These are phyloP conservation scores for Ectropis grisescens DNA, from an alignment of 1,140 invertebrate species.

Conservation along the genomic window DNA sequence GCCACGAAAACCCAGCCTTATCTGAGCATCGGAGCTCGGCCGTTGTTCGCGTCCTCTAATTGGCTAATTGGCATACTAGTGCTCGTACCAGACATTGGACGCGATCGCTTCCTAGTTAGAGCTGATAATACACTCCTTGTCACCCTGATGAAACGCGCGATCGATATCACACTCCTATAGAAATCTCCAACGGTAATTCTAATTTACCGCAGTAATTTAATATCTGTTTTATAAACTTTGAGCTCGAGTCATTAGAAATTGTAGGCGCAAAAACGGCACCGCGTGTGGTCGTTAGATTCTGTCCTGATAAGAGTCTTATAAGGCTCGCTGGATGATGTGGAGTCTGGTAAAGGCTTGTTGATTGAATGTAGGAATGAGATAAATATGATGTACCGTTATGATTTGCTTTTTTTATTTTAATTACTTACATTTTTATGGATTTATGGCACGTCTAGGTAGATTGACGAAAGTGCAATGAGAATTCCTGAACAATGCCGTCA, in stretches of 20 bases:
- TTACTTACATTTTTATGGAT: background rate
- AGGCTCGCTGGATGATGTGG: background rate
- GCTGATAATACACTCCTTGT: conserved; percentile 41
- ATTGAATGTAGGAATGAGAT: background rate
- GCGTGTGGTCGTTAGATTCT: conserved; percentile 17
- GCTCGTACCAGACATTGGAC: conserved; percentile 42
- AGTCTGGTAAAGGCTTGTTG: background rate
- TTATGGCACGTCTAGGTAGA: background rate
- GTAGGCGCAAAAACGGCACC: conserved; percentile 17
- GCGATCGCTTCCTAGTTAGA: conserved; percentile 50
- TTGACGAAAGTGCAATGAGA: too few species aligned
- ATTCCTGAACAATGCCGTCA: too few species aligned
- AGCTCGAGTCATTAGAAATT: conserved; percentile 15
- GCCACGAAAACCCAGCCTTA: conserved; percentile 17
- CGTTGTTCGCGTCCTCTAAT: conserved; percentile 55
- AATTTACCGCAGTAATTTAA: background rate
- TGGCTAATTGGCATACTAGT: conserved; percentile 62
- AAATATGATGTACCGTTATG: background rate
- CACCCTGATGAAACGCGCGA: conserved; percentile 49
- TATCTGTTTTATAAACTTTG: conserved; percentile 14
- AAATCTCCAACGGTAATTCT: conserved; percentile 26
- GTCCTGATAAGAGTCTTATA: background rate
- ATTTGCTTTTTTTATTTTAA: background rate
- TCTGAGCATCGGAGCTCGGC: conserved; percentile 22
- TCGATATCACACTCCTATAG: conserved; percentile 47